A percentile compares a stretch with the other conserved stretches of the same genome.
These are phyloP conservation scores for Pammene fasciana DNA, from an alignment of 2,888 invertebrate genomes.

Conservation along the genomic window DNA sequence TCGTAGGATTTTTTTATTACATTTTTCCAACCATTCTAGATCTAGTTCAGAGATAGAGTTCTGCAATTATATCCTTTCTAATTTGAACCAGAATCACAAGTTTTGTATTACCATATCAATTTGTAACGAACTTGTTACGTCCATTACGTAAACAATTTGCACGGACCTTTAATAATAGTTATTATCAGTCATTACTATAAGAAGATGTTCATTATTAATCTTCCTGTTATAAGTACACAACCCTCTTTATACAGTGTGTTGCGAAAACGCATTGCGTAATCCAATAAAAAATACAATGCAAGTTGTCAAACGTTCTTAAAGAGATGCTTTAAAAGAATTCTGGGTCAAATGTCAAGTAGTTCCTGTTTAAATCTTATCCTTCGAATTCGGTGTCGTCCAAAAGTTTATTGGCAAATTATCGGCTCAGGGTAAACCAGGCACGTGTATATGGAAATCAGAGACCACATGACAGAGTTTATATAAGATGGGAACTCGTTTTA, in stretches of 20 bases:
- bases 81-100: no score
- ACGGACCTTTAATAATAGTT: neutral
- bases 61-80: no score
- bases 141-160: no score
- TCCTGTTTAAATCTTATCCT: slow-evolving; percentile 28
- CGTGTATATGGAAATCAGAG: slow-evolving; percentile 58
- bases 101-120: no score
- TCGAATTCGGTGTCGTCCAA: slow-evolving; percentile 32
- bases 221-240: slow-evolving; percentile 26
- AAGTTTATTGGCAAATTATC: slow-evolving; percentile 45
- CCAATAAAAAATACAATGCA: slow-evolving; percentile 42
- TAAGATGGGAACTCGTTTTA: slow-evolving; percentile 52
- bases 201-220: slow-evolving; percentile 18
- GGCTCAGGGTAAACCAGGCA: slow-evolving; percentile 64
- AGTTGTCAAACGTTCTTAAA: slow-evolving; percentile 27
- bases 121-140: no score
- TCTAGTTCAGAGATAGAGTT: no score
- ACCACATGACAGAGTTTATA: slow-evolving; percentile 49
- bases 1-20: no score
- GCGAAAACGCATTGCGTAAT: slow-evolving; percentile 36
- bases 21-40: no score
- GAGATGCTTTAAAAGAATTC: no score
- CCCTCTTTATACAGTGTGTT: slow-evolving; percentile 28
- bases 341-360: slow-evolving; percentile 21
- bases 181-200: slow-evolving; percentile 16